Evolutionary conservation across 2,888 invertebrate genomes (phyloP), one percentile per base, ranked within the genome.

Genomic region (Anagyrus pseudococci): DNA sequence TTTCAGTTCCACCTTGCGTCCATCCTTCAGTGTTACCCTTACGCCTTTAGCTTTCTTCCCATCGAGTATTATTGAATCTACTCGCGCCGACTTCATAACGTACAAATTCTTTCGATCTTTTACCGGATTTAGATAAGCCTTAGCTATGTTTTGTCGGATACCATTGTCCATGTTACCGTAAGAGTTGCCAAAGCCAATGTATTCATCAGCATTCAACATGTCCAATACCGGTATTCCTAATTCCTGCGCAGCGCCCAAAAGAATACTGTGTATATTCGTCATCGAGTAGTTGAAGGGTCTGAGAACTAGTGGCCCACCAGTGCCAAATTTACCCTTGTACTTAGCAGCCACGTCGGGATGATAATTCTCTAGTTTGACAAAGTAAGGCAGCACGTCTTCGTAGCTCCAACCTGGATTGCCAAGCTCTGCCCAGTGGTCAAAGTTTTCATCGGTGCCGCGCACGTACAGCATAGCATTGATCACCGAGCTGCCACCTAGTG

Each of bases 391-490:
- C 0, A 85, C 80, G 6, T 80, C 75, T 1, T 83, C 75, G 72
- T 82, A 85, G 46, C 81, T 82, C 91, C 91, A 91, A 0, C 86
- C 87, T 0, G 74, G 63, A 70, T 87, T 89, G 0, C 90, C 90
- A 40, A 82, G 71, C 0, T 73, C 71, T 8, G 83, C 82, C 91
- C 91, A 91, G 0, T 79, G 73, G 71, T 91, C 86, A 71, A 85
- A 91, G 73, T 91, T 90, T 2, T 73, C 72, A 4, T 85, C 83
- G 76, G 87, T 87, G 0, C 90, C 90, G 4, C 87, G 81, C 0
- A 88, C 74, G 73, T 90, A 87, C 0, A 89, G 60, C 88, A 90
- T 87, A 13, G 83, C 86, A 75, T 90, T 90, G 2, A 88, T 82
- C 0, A 83, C 81, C 15, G 88, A 87, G 1, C 84, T 83, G 0